Evolutionary conservation across 2,113 vertebrate species (phyloP).

Genomic region (Bufo gargarizans): DNA sequence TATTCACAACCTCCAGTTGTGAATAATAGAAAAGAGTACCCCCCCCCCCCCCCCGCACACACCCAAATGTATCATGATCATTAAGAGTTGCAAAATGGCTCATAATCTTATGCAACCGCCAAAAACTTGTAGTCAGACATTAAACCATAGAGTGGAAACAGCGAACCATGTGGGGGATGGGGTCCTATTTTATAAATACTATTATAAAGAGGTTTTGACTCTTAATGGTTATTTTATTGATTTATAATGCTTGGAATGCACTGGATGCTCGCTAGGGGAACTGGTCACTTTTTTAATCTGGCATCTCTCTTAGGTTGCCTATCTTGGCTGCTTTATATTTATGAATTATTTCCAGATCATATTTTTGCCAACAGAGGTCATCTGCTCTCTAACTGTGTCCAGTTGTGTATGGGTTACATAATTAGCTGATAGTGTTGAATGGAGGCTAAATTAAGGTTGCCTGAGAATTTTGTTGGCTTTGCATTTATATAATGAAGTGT

Average conservation of each 20-base stretch:
- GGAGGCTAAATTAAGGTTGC: too few relatives aligned
- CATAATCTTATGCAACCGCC: neutral
- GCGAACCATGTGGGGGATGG: neutral
- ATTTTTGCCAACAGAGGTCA: neutral
- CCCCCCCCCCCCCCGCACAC: neutral
- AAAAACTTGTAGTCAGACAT: neutral
- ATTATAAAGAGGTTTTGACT: neutral
- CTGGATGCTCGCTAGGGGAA: neutral
- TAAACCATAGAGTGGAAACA: neutral
- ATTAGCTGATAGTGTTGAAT: neutral
- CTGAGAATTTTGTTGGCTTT: too few relatives aligned
- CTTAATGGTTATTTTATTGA: neutral
- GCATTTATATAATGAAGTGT: too few relatives aligned
- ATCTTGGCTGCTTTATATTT: neutral
- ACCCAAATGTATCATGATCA: conserved; percentile 10
- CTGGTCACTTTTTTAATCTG: neutral
- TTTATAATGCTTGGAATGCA: neutral
- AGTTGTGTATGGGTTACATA: neutral
- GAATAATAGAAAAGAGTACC: conserved; percentile 8
- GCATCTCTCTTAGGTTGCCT: neutral
- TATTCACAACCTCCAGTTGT: conserved; percentile 35
- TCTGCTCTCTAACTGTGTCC: neutral
- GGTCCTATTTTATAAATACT: neutral
- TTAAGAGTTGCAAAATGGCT: conserved; percentile 4
- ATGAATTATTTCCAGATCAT: neutral